These are phyloP conservation scores for Caenorhabditis angaria DNA, from an alignment of 2,888 invertebrate genomes.

Conservation along the genomic window DNA sequence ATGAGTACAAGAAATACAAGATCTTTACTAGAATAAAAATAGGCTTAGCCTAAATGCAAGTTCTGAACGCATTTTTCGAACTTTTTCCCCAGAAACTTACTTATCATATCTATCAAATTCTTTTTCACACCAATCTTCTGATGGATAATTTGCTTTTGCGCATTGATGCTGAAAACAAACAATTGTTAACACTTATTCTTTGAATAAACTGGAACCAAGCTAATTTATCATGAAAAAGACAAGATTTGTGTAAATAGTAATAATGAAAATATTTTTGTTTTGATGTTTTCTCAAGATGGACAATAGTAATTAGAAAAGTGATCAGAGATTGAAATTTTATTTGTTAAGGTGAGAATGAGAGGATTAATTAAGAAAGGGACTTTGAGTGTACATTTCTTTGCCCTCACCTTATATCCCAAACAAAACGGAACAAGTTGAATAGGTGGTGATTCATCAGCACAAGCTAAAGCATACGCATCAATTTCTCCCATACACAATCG, in stretches of 20 bases:
- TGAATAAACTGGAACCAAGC: not conserved
- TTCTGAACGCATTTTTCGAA: constrained; percentile 1
- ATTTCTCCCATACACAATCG: constrained; percentile 56
- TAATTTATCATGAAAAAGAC: not conserved
- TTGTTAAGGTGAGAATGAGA: not conserved
- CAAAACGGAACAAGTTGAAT: constrained; percentile 61
- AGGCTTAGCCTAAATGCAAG: too few species aligned
- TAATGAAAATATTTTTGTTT: not conserved
- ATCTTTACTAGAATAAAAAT: too few species aligned
- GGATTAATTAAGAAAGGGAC: constrained; percentile 3
- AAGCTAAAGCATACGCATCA: constrained; percentile 58
- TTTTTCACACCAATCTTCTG: constrained; percentile 55
- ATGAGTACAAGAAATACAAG: too few species aligned
- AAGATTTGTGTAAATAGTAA: not conserved
- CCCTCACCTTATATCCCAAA: constrained; percentile 55
- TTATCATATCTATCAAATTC: constrained; percentile 51
- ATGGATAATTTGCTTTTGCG: constrained; percentile 52
- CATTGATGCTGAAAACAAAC: constrained; percentile 59
- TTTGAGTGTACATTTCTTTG: constrained; percentile 8
- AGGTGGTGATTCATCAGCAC: constrained; percentile 61
- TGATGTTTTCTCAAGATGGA: not conserved
- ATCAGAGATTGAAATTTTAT: constrained; percentile 3
- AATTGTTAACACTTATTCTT: too few species aligned
- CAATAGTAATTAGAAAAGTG: not conserved
- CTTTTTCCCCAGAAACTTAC: constrained; percentile 11